phyloP scores from a whole-genome alignment of 1,140 invertebrate species.

The Bombus soroeensis region DNA sequence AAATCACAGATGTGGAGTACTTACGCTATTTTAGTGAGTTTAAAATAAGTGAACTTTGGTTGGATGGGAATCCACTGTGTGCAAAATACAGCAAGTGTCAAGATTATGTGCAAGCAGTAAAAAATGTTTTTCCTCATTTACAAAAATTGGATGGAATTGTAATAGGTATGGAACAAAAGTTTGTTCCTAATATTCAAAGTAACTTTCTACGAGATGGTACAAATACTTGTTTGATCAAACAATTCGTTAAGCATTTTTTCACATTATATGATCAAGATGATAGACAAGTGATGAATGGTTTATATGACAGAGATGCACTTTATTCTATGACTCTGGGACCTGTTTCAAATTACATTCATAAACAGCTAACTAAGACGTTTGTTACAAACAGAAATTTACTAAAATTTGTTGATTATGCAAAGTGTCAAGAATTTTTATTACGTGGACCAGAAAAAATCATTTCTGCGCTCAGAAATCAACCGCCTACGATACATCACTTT shows the following conservation, averaged over 20 bases:
- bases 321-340: conserved; percentile 79
- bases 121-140: conserved; percentile 74
- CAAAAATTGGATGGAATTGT: conserved; percentile 78
- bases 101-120: conserved; percentile 76
- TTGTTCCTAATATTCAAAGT: conserved; percentile 66
- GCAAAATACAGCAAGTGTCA: conserved; percentile 66
- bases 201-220: conserved; percentile 72
- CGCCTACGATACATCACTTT: conserved; percentile 75
- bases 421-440: conserved; percentile 78
- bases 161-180: conserved; percentile 74
- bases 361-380: conserved; percentile 75
- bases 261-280: conserved; percentile 79
- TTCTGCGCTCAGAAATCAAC: conserved; percentile 70
- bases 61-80: conserved; percentile 81
- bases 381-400: conserved; percentile 77
- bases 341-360: conserved; percentile 71
- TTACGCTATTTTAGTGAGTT: conserved; percentile 78
- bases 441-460: conserved; percentile 79
- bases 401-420: conserved; percentile 81
- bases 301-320: conserved; percentile 78
- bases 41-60: conserved; percentile 78
- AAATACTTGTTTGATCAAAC: conserved; percentile 74
- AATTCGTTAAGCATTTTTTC: conserved; percentile 80
- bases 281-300: conserved; percentile 76
- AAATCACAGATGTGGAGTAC: conserved; percentile 71